Evolutionary conservation across 2,113 vertebrate species (phyloP), one percentile per base, ranked within the genome.

Genomic region (Dinomys branickii): DNA sequence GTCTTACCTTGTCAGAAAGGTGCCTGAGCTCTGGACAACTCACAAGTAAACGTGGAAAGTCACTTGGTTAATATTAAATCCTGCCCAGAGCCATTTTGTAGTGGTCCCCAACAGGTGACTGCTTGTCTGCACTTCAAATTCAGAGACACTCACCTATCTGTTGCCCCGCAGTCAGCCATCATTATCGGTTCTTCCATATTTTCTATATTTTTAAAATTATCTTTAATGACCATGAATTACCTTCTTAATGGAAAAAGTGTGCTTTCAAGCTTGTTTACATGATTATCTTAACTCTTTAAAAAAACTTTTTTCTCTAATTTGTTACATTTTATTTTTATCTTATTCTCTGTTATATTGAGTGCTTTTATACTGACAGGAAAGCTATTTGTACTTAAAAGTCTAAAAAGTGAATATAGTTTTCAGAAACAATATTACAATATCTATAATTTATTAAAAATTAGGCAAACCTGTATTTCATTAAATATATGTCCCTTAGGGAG

Each of bases 381-480:
- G n/a, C 47, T 20, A 58, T 16, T 30, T 96, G 33, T 69, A 61
- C 78, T 81, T 87, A 87, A 83, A 87, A 93, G 87, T 90, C 77
- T 84, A 54, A 91, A 94, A 47, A 56, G n/a, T 88, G 58, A 87
- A n/a, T 87, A 85, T 4, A 6, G 84, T 73, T 95, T 94, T 85
- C 44, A 84, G 38, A 73, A 88, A 73, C 30, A 77, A 86, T 87
- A 90, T 58, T 41, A 75, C 92, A 81, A 17, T 33, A 88, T 73
- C 35, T 81, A 24, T 91, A 47, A 88, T 95, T 83, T 26, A 69
- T 88, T 59, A 50, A 54, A 8, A 56, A 17, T 87, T 73, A 91
- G 14, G 35, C 7, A 84, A 83, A 88, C 38, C 35, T 90, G 3
- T 54, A 83, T 59, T 88, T 91, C 26, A 65, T 75, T 81, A 59